These are phyloP conservation scores for Lagopus muta DNA, from an alignment of 2,113 vertebrate genomes.

Conservation along the genomic window DNA sequence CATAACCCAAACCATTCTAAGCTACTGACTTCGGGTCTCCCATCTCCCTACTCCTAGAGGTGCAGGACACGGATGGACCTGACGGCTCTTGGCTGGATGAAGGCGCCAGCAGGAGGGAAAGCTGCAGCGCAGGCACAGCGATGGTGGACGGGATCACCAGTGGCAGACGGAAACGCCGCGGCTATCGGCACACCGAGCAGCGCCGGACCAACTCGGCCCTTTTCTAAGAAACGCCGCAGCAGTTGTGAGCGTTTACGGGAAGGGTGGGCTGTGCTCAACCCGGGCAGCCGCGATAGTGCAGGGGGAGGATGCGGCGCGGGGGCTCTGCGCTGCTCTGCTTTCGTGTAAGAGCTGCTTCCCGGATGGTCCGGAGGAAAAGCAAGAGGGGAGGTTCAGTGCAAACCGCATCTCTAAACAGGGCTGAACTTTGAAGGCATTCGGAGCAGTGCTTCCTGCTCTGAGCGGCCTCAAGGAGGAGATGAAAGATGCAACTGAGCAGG, in stretches of 20 bases:
- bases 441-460: conserved; percentile 24
- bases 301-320: too few relatives aligned
- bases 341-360: conserved; percentile 16
- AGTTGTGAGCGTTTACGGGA: conserved; percentile 71
- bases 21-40: not conserved
- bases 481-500: conserved; percentile 12
- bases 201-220: conserved; percentile 30
- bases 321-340: not conserved
- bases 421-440: not conserved
- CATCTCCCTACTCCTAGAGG: accelerated
- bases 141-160: not conserved
- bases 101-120: too few relatives aligned
- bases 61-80: accelerated
- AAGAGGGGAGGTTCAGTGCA: not conserved
- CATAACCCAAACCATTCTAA: too few relatives aligned
- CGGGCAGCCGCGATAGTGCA: accelerated
- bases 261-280: conserved; percentile 19
- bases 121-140: not conserved
- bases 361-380: not conserved
- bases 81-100: accelerated
- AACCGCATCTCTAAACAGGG: conserved; percentile 63
- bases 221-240: conserved; percentile 78
- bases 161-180: not conserved
- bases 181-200: conserved; percentile 43
- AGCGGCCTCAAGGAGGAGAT: not conserved